Evolutionary conservation across 2,888 invertebrate genomes (phyloP), one percentile per base, ranked within the genome.

Genomic region (Lithophane leautieri): DNA sequence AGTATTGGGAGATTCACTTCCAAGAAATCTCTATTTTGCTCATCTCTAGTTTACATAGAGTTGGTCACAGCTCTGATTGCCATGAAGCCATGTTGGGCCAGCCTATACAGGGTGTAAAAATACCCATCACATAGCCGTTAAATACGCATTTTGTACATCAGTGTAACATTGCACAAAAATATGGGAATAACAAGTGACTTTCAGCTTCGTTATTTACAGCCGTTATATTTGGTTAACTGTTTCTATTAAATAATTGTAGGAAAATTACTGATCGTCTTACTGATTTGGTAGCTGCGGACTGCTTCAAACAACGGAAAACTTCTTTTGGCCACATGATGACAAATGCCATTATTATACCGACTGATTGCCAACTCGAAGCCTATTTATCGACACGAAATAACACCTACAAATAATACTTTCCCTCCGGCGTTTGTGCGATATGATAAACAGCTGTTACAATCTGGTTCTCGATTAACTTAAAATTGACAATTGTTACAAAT

Each of bases 401-500:
- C 52, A 54, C 44, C 50, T 12, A 65, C 82, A 81, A 78, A 81
- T 75, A 58, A 76, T 65, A 80, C 81, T 80, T 82, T 81, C 81
- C 76, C 84, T 75, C 50, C 16, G 65, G 76, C 80, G 34, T 66
- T 84, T 54, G 58, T 47, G 16, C 62, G 68, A 66, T 80, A 80
- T 84, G 84, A 82, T 82, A 82, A 82, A 84, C 70, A 68, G 70
- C 70, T 71, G 69, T 54, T 54, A 56, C 50, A 68, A 84, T 80
- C 70, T 75, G 25, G 75, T 80, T 75, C 62, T 61, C 63, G 81
- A 84, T 80, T 81, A 84, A 65, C 70, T 68, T 75, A 63, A 80
- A 71, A 34, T 79, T 80, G 70, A 42, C 70, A 84, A 84, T 73
- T 79, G 73, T 78, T 82, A 73, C 79, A 66, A 80, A 79, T 79